Percentiles rank a stretch among this genome's conserved stretches.
These are phyloP conservation scores for Vespertilio murinus DNA, from an alignment of 2,797 vertebrate species.

Conservation along the genomic window DNA sequence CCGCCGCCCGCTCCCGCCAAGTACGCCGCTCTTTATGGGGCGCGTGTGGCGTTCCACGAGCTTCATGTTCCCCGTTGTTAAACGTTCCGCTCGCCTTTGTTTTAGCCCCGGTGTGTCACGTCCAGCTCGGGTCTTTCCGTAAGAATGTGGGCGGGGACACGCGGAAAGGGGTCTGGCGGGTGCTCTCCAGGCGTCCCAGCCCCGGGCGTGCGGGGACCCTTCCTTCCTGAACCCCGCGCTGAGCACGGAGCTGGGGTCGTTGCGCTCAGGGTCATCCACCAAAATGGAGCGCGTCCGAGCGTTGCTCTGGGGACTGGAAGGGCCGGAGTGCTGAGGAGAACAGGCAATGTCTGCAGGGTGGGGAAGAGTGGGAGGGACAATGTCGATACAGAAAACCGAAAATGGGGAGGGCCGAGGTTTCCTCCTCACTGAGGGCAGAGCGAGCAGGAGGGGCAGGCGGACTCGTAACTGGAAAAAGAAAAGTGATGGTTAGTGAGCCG, in stretches of 20 bases:
- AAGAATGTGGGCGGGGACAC: constrained; percentile 12
- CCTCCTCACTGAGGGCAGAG: background rate
- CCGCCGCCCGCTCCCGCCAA: constrained; percentile 76
- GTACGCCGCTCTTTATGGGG: constrained; percentile 74
- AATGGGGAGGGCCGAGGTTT: background rate
- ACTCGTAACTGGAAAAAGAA: background rate
- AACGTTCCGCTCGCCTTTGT: constrained; percentile 62
- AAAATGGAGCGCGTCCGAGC: background rate
- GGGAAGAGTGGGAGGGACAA: background rate
- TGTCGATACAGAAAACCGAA: background rate
- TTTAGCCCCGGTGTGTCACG: constrained; percentile 57
- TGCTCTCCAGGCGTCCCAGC: background rate
- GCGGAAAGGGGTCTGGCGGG: background rate
- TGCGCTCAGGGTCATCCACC: background rate
- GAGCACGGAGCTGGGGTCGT: background rate
- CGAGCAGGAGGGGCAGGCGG: background rate
- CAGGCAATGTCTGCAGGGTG: background rate
- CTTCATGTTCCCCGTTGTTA: constrained; percentile 68
- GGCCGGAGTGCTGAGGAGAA: background rate
- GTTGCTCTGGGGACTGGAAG: background rate
- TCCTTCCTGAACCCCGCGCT: background rate
- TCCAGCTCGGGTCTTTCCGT: constrained; percentile 55
- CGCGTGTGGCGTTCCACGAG: constrained; percentile 62
- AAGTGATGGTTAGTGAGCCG: background rate
- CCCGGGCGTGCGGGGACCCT: background rate